These are phyloP conservation scores for Caenorhabditis zanzibari DNA, from an alignment of 2,888 invertebrate genomes.

Conservation along the genomic window DNA sequence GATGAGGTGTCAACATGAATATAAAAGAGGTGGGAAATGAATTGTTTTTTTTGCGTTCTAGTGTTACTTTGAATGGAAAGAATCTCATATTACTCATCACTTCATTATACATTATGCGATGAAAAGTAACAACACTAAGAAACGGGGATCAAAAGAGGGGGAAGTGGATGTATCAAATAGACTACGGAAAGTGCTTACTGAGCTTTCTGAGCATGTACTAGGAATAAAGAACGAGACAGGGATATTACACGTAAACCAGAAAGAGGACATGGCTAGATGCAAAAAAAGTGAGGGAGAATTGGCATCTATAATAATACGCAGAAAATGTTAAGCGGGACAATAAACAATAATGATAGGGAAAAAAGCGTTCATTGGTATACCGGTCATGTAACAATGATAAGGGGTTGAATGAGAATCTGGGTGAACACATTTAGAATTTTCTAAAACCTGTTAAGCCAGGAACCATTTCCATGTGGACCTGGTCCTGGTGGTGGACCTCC, in stretches of 20 bases:
- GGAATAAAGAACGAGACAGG: neutral
- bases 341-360: neutral
- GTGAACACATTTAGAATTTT: neutral
- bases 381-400: slow-evolving; percentile 22
- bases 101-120: slow-evolving; percentile 15
- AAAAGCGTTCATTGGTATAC: neutral
- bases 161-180: neutral
- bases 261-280: neutral
- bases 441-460: slow-evolving; percentile 18
- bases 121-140: slow-evolving; percentile 16
- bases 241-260: slow-evolving; percentile 35
- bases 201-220: neutral
- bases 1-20: slow-evolving; percentile 31
- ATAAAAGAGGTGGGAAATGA: neutral
- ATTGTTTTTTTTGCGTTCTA: neutral
- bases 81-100: slow-evolving; percentile 28
- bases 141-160: neutral
- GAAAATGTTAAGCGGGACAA: neutral
- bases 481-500: slow-evolving; percentile 16
- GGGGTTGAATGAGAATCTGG: slow-evolving; percentile 1
- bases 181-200: neutral
- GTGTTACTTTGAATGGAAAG: neutral
- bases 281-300: neutral
- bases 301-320: neutral
- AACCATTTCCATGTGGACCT: slow-evolving; percentile 2